Evolutionary conservation across 1,140 invertebrate species (phyloP), one percentile per base, ranked within the genome.

Genomic region (silkworm (Bombyx mori)): DNA sequence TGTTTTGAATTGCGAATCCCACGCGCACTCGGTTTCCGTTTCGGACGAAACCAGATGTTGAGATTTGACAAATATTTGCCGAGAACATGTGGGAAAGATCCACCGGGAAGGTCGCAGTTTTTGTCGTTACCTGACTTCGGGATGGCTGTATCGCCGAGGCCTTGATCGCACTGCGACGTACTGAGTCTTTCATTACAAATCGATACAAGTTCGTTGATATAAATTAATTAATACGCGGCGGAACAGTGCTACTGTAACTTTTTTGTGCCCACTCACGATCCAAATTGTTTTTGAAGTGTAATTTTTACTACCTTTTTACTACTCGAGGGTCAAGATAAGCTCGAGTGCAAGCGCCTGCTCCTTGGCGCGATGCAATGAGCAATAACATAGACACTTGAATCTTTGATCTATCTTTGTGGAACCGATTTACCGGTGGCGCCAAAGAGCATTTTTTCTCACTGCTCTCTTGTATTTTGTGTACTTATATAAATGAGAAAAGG

Each of bases 251-350:
- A 65, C 64, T 65, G 60, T 68, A 68, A 56, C 67, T 65, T 56
- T 64, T 61, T 68, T 58, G 52, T 59, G 64, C 54, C 64, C 76
- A 75, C 79, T 84, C 72, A 70, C 61, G 56, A 46, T 61, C 63
- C 66, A 69, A 71, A 73, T 73, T 74, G 57, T 53, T 78, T 73
- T 71, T 80, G 61, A 64, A 81, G 77, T 75, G 72, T 81, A 80
- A 83, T 74, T 83, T 84, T 86, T 82, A 83, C 71, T 80, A 77
- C 72, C 75, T 77, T 81, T 80, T 79, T 82, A 82, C 77, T 73
- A 76, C 68, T 83, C 76, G 66, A 82, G 77, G 73, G 72, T 71
- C 72, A 63, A 69, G 81, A 83, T 84, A 86, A 84, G 58, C 60
- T 79, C 72, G 63, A 80, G 76, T 77, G 73, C 66, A 73, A 35